Conservation (phyloP, 2,797 vertebrate species). For the Melanotaenia boesemani region DNA sequence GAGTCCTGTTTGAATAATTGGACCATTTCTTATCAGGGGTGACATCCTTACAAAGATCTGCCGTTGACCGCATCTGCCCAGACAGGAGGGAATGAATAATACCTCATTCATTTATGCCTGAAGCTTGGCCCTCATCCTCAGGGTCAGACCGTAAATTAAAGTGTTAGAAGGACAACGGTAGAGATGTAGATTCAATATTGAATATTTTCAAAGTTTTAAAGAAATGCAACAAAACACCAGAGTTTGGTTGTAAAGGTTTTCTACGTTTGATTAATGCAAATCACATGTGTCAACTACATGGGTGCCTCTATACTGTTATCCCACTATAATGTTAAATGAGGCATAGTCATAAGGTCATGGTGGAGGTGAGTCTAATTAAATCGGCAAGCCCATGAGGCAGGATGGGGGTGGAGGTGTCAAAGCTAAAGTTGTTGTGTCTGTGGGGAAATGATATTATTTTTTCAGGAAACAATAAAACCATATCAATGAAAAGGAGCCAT, state of each 20-base stretch:
- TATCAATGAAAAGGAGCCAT: constrained; percentile 6
- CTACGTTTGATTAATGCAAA: constrained; percentile 30
- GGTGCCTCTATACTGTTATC: constrained; percentile 16
- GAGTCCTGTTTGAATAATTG: constrained; percentile 85
- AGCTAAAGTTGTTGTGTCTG: constrained; percentile 40
- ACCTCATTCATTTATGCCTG: constrained; percentile 76
- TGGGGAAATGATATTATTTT: constrained; percentile 1
- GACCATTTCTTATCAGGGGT: constrained; percentile 86
- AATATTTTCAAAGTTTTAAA: constrained; percentile 49
- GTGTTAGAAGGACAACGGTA: constrained; percentile 45
- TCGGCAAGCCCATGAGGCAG: constrained; percentile 43
- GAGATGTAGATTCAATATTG: constrained; percentile 31
- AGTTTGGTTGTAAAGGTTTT: constrained; percentile 18
- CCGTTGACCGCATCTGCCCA: constrained; percentile 86
- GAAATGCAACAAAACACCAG: constrained; percentile 10
- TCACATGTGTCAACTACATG: background rate
- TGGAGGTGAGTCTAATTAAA: constrained; percentile 72
- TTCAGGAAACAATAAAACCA: constrained; percentile 17
- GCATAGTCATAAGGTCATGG: constrained; percentile 62
- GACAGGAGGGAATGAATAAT: constrained; percentile 84
- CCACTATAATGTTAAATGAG: constrained; percentile 63
- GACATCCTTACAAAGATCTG: constrained; percentile 87
- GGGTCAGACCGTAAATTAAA: constrained; percentile 71
- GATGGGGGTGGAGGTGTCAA: constrained; percentile 29
- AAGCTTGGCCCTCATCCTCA: constrained; percentile 69